phyloP scores from a whole-genome alignment of 1,140 invertebrate species.

The Himalopsyche phryganea region DNA sequence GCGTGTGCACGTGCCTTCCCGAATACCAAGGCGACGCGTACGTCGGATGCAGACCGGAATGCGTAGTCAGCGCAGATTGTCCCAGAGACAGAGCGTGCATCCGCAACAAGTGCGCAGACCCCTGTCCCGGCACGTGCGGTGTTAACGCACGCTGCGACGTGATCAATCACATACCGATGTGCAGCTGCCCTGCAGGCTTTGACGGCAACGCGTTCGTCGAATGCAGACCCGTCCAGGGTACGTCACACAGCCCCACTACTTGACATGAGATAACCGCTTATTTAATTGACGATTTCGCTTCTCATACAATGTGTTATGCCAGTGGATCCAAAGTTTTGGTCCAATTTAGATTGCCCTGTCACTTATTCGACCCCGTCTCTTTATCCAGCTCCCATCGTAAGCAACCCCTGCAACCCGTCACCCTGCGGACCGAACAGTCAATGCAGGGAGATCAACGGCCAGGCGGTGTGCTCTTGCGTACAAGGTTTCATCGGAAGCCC shows the following conservation, averaged over 20 bases:
- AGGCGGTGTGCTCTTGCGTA: constrained; percentile 61
- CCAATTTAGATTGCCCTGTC: not conserved
- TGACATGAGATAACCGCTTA: no score
- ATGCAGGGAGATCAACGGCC: constrained; percentile 60
- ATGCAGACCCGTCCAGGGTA: constrained; percentile 54
- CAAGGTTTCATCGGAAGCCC: constrained; percentile 61
- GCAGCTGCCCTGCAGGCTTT: constrained; percentile 62
- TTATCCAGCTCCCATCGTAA: constrained; percentile 39
- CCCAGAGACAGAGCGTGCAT: constrained; percentile 63
- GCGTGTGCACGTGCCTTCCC: constrained; percentile 59
- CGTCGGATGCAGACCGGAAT: constrained; percentile 65
- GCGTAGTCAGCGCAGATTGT: constrained; percentile 66
- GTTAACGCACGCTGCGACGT: constrained; percentile 64
- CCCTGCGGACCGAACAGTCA: constrained; percentile 62
- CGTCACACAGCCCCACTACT: constrained; percentile 16
- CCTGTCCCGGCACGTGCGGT: constrained; percentile 67
- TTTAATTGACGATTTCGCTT: no score
- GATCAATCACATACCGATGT: constrained; percentile 67
- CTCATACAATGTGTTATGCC: not conserved
- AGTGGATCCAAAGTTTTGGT: not conserved
- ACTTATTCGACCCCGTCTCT: not conserved
- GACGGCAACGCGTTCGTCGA: constrained; percentile 62
- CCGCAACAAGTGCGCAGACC: constrained; percentile 66
- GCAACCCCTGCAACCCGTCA: constrained; percentile 56
- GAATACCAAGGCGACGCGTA: constrained; percentile 70